These are phyloP conservation scores for Pao palembangensis DNA, from an alignment of 2,113 vertebrate species.

Conservation along the genomic window DNA sequence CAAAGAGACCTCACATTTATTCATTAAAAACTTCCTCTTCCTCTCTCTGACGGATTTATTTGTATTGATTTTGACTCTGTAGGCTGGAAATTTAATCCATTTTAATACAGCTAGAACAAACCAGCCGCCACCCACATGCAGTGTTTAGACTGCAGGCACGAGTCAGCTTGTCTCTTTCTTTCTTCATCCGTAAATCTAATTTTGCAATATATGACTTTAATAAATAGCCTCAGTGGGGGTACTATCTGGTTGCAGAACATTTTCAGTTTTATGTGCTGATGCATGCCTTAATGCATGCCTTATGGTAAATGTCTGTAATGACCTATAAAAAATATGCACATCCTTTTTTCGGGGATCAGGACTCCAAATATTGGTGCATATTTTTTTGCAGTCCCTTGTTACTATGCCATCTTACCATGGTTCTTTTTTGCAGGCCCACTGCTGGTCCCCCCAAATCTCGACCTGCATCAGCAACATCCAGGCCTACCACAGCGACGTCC, in stretches of 20 bases:
- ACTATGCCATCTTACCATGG: not conserved
- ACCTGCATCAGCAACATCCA: conserved; percentile 23
- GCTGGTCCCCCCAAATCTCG: conserved; percentile 28
- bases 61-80: conserved; percentile 44
- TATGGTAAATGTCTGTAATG: too few species aligned
- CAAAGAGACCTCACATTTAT: conserved; percentile 15
- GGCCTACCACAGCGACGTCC: conserved; percentile 32
- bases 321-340: too few species aligned
- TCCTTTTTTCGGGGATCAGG: too few species aligned
- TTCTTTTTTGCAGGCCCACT: conserved; percentile 41
- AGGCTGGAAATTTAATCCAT: conserved; percentile 54
- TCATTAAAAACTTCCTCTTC: conserved; percentile 28
- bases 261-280: too few species aligned
- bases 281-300: too few species aligned
- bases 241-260: not conserved
- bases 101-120: conserved; percentile 26
- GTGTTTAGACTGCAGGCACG: not conserved
- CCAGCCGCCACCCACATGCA: conserved; percentile 16
- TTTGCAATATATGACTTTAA: not conserved
- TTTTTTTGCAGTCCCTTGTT: not conserved
- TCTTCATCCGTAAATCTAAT: not conserved
- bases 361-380: too few species aligned
- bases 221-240: too few species aligned
- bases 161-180: not conserved
- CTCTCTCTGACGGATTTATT: conserved; percentile 13